A percentile compares a stretch with the other conserved stretches of the same genome.
Evolutionary conservation across 2,888 invertebrate species (phyloP).

Genomic region (Augiades crinisus): DNA sequence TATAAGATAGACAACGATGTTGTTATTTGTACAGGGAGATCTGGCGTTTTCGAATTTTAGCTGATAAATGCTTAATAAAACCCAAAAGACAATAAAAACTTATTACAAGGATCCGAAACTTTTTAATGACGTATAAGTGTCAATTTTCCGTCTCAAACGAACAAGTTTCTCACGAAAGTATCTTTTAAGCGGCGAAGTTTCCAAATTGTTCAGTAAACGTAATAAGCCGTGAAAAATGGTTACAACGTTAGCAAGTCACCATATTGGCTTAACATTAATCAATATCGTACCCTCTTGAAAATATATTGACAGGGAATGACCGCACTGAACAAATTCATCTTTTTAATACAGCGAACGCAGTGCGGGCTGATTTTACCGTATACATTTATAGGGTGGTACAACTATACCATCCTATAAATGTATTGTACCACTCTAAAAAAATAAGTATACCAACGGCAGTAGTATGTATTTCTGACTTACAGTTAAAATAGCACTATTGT

Average conservation of each 20-base stretch:
- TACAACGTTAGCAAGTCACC: slow-evolving; percentile 57
- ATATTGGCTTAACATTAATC: slow-evolving; percentile 55
- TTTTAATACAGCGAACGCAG: neutral
- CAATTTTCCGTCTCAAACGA: neutral
- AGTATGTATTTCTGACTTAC: no score
- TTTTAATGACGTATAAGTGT: neutral
- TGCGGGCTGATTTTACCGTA: neutral
- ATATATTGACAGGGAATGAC: slow-evolving; percentile 24
- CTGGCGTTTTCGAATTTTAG: no score
- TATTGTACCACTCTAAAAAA: no score
- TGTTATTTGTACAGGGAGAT: no score
- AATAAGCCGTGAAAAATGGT: slow-evolving; percentile 53
- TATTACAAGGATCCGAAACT: neutral
- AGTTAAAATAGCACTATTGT: no score
- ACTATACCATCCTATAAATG: no score
- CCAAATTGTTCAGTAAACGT: slow-evolving; percentile 40
- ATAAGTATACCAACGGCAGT: no score
- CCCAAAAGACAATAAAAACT: neutral
- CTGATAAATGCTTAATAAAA: neutral
- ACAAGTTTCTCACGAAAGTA: slow-evolving; percentile 12
- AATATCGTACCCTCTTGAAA: slow-evolving; percentile 32
- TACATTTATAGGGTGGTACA: no score
- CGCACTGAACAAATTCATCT: slow-evolving; percentile 20
- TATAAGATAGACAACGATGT: no score
- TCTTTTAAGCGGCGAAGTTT: slow-evolving; percentile 37